Percentiles rank a stretch among this genome's conserved stretches.
Conservation (phyloP, 2,113 vertebrate genomes). For the Urocynchramus pylzowi region DNA sequence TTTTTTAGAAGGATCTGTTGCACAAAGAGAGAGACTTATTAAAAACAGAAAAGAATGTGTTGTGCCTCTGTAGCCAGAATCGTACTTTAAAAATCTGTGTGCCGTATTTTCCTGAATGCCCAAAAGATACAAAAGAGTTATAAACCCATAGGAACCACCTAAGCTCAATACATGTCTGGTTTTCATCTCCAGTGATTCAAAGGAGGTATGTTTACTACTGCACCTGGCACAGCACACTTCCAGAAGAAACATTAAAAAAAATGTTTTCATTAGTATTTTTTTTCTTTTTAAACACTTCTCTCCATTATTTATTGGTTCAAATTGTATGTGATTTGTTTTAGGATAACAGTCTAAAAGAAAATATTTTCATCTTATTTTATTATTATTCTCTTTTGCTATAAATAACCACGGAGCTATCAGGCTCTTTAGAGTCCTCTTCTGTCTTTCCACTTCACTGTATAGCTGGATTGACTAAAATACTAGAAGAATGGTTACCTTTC, state of each 20-base stretch:
- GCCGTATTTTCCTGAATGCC: background rate
- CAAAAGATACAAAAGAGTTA: background rate
- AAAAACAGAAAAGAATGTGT: slow-evolving; percentile 64
- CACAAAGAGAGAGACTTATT: slow-evolving; percentile 58
- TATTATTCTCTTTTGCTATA: background rate
- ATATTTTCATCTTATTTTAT: background rate
- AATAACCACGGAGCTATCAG: background rate
- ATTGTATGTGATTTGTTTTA: background rate
- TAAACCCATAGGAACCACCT: background rate
- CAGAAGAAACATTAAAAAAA: background rate
- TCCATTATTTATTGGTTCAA: background rate
- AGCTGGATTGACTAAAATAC: background rate
- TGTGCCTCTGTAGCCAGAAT: slow-evolving; percentile 29
- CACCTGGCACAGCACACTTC: background rate
- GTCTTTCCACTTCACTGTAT: background rate
- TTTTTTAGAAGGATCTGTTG: slow-evolving; percentile 53
- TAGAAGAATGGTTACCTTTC: background rate
- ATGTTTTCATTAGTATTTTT: background rate
- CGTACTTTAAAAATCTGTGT: slow-evolving; percentile 21
- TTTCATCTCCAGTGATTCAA: background rate
- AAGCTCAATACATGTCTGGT: background rate
- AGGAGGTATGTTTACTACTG: background rate
- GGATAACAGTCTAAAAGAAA: background rate
- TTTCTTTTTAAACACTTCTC: background rate
- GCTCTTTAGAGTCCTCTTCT: background rate